Base-by-base conservation (phyloP, 2,888 invertebrate species). In the Phengaris alcon region DNA sequence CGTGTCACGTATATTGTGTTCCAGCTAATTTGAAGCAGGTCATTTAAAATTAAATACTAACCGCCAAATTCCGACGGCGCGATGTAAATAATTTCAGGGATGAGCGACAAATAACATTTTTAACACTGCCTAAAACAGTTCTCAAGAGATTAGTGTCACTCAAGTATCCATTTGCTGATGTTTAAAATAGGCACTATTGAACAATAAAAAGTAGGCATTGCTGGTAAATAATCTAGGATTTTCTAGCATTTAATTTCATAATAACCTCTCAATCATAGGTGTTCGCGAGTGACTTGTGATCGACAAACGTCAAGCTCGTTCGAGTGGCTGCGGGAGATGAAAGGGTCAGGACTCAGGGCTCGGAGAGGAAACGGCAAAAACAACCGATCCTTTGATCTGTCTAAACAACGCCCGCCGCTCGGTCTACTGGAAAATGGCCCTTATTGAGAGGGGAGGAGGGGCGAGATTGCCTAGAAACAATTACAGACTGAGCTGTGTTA, bases 341-440 rank as follows among this genome's bases (percentile, higher is more conserved):
- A 75, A 76, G 77, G 72, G 69, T 48, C 82, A 44, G 64, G 64
- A 35, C 64, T 64, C 64, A 22, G 64, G 64, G 35, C 35, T 35
- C 35, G 85, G 86, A 84, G 82, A 84, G 84, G 87, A 87, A 87
- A 87, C 88, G 86, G 88, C 88, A 88, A 88, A 90, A 89, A 81
- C 80, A 90, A 86, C 86, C 89, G 87, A 90, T 89, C 86, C 87
- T 88, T 88, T 88, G 87, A 88, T 86, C 86, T 86, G 74, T 75
- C 77, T 79, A 76, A 78, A 76, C 78, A 77, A 76, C 75, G 76
- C 76, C 75, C 52, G 54, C 44, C 59, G 54, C 7, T 10, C 13
- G 35, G 68, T 6, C 13, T 73, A 9, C 5, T 5, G 35, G 12
- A 77, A 64, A 73, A 35, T 4, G 15, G 7, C 55, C 77, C 64